Percentiles rank a stretch among this genome's conserved stretches.
Conservation (phyloP, 2,113 vertebrate genomes). For the Antechinus flavipes region DNA sequence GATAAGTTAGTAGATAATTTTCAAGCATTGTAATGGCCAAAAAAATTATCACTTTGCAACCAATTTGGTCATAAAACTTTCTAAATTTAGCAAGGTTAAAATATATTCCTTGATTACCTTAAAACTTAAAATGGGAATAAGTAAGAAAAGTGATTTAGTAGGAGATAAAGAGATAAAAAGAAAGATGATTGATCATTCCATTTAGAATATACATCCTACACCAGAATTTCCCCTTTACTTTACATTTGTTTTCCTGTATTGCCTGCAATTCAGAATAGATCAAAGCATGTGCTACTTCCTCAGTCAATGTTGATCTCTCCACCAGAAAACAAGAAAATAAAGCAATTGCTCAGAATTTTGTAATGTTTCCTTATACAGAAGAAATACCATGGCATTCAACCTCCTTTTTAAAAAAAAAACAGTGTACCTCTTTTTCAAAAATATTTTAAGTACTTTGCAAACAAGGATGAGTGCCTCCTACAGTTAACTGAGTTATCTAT, state of each 20-base stretch:
- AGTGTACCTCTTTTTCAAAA: not conserved
- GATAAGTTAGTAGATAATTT: not conserved
- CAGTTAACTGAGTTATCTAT: not conserved
- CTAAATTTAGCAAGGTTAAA: not conserved
- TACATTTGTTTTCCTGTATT: not conserved
- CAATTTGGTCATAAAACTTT: not conserved
- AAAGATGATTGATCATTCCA: not conserved
- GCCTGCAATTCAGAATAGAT: not conserved
- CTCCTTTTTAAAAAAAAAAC: not conserved
- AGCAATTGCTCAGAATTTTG: not conserved
- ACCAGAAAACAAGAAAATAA: not conserved
- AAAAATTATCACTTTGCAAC: not conserved
- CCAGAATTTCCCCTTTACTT: not conserved
- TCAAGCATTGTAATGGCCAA: not conserved
- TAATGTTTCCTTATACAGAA: not conserved
- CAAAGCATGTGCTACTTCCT: not conserved
- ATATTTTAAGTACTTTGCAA: not conserved
- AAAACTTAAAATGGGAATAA: not conserved
- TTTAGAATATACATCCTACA: not conserved
- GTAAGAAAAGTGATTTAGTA: not conserved
- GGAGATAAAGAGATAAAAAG: not conserved
- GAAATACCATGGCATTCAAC: not conserved
- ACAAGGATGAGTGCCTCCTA: not conserved
- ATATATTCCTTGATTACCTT: not conserved
- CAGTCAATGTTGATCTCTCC: not conserved